A percentile compares a stretch with the other conserved stretches of the same genome.
Conservation (phyloP, 2,113 vertebrate genomes). For the Myiopsitta monachus region DNA sequence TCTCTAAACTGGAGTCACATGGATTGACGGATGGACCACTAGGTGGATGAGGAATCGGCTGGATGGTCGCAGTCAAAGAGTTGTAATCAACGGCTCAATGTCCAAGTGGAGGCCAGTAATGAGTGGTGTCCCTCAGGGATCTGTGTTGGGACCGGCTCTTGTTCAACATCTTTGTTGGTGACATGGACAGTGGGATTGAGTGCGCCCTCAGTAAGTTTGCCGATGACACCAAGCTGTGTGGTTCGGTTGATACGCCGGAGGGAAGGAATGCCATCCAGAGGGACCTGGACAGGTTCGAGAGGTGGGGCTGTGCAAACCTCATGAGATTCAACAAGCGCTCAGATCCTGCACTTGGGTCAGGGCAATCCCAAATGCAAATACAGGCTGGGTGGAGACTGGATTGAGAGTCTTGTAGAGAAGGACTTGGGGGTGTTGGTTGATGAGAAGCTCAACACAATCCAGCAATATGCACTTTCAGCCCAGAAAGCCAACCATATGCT, state of each 20-base stretch:
- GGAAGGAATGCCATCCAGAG: background rate
- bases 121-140: background rate
- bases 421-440: background rate
- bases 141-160: background rate
- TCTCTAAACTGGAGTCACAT: background rate
- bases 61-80: background rate
- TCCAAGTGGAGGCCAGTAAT: background rate
- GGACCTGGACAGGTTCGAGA: background rate
- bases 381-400: background rate
- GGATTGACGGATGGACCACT: background rate
- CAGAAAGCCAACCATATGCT: background rate
- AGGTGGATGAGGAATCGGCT: background rate
- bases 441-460: background rate
- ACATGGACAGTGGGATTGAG: background rate
- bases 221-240: background rate
- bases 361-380: background rate
- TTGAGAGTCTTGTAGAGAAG: background rate
- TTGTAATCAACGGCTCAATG: background rate
- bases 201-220: background rate
- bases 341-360: background rate
- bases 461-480: background rate
- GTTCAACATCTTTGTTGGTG: background rate
- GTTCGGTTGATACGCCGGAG: background rate
- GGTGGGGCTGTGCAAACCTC: background rate
- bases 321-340: background rate